Evolutionary conservation across 1,140 invertebrate species (phyloP).

Genomic region (Cydia fagiglandana): DNA sequence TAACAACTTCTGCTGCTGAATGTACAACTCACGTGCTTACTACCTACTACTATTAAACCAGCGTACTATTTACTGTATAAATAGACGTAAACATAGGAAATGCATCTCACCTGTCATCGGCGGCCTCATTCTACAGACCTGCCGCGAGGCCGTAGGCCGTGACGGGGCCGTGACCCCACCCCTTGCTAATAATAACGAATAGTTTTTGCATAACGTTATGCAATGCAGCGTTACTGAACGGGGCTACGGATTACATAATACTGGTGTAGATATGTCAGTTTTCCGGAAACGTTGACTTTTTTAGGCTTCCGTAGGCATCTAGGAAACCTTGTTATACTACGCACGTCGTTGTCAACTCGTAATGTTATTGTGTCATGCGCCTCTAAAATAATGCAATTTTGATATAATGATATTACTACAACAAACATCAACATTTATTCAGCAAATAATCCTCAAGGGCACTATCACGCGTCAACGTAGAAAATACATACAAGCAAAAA

Average conservation of each 20-base stretch:
- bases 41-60: neutral
- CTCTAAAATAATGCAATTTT: too few species aligned
- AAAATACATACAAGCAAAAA: too few species aligned
- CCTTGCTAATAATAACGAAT: neutral
- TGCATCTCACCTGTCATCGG: slow-evolving; percentile 8
- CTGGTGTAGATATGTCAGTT: neutral
- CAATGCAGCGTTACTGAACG: neutral
- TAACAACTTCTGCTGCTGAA: too few species aligned
- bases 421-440: too few species aligned
- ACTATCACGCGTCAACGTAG: too few species aligned
- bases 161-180: slow-evolving; percentile 8
- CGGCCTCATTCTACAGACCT: neutral
- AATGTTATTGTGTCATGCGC: too few species aligned
- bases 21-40: neutral
- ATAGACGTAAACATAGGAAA: slow-evolving; percentile 5
- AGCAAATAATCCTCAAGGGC: too few species aligned
- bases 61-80: neutral
- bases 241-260: neutral
- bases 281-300: neutral
- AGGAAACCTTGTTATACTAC: too few species aligned
- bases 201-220: slow-evolving; percentile 15
- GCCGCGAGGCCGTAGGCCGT: slow-evolving; percentile 1
- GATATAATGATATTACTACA: too few species aligned
- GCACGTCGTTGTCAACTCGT: too few species aligned
- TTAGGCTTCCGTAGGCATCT: neutral